Percentiles rank a stretch among this genome's conserved stretches.
Conservation (phyloP, 2,888 invertebrate species). For the Ornithoptera priamus region DNA sequence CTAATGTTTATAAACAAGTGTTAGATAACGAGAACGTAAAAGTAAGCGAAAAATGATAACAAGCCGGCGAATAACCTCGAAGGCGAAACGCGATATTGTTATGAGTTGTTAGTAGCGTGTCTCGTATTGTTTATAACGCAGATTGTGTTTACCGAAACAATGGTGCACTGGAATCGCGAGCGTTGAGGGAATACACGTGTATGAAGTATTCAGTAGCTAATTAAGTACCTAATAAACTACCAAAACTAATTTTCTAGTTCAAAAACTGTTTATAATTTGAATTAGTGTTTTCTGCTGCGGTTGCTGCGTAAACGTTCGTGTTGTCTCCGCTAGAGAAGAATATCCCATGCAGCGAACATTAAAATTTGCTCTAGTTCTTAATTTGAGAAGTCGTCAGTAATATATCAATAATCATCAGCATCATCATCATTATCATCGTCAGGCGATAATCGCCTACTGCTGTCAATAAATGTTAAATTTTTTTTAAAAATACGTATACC, state of each 20-base stretch:
- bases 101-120: conserved; percentile 21
- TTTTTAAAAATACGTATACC: no score
- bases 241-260: background rate
- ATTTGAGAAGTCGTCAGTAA: no score
- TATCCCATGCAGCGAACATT: no score
- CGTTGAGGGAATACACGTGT: conserved; percentile 8
- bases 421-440: no score
- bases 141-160: conserved; percentile 24
- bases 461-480: no score
- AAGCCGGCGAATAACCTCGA: conserved; percentile 17
- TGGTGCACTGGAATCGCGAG: conserved; percentile 13
- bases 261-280: background rate
- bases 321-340: no score
- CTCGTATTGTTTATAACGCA: conserved; percentile 9
- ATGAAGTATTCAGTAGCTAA: background rate
- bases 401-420: no score
- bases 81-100: conserved; percentile 30
- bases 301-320: no score
- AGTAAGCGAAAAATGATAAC: conserved; percentile 31
- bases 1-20: conserved; percentile 30
- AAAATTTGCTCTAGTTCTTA: no score
- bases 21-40: conserved; percentile 28
- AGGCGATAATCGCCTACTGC: no score
- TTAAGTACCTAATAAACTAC: background rate
- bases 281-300: no score